These are phyloP conservation scores for Trididemnum clinides DNA, from an alignment of 23 tunicate species.

Conservation along the genomic window DNA sequence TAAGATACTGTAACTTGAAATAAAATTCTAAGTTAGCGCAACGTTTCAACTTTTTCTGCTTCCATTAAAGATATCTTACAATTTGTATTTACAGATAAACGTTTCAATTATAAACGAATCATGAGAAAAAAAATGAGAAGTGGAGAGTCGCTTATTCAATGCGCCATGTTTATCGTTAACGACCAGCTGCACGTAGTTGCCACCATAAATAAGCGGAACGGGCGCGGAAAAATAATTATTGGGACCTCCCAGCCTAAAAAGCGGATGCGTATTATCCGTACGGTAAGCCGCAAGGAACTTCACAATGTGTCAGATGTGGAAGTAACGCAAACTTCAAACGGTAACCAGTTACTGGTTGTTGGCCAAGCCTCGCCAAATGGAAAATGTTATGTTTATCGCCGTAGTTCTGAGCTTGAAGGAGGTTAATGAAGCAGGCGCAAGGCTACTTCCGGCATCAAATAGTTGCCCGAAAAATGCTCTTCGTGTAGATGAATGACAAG, in stretches of 20 bases:
- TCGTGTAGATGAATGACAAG: too few relatives aligned
- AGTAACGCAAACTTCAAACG: slow-evolving; percentile 29
- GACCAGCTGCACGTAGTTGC: slow-evolving; percentile 39
- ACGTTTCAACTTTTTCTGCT: too few relatives aligned
- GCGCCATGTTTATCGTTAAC: slow-evolving; percentile 61
- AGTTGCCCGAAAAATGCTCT: too few relatives aligned
- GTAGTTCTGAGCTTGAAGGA: not conserved
- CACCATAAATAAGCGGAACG: slow-evolving; percentile 44
- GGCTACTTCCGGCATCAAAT: too few relatives aligned
- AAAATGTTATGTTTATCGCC: slow-evolving; percentile 53
- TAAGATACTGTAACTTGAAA: too few relatives aligned
- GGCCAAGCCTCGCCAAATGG: slow-evolving; percentile 51
- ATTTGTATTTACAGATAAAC: not conserved
- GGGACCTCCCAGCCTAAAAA: slow-evolving; percentile 43
- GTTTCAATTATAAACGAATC: slow-evolving; percentile 49
- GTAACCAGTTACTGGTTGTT: slow-evolving; percentile 40
- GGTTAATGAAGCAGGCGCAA: too few relatives aligned
- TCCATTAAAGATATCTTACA: too few relatives aligned
- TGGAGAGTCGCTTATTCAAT: slow-evolving; percentile 49
- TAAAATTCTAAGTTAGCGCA: too few relatives aligned
- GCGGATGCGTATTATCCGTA: slow-evolving; percentile 53
- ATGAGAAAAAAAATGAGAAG: slow-evolving; percentile 56
- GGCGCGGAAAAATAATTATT: slow-evolving; percentile 60
- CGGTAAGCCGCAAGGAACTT: slow-evolving; percentile 12
- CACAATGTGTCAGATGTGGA: slow-evolving; percentile 49